These are phyloP conservation scores for Oreocharis arfaki DNA, from an alignment of 2,113 vertebrate species.

Conservation along the genomic window DNA sequence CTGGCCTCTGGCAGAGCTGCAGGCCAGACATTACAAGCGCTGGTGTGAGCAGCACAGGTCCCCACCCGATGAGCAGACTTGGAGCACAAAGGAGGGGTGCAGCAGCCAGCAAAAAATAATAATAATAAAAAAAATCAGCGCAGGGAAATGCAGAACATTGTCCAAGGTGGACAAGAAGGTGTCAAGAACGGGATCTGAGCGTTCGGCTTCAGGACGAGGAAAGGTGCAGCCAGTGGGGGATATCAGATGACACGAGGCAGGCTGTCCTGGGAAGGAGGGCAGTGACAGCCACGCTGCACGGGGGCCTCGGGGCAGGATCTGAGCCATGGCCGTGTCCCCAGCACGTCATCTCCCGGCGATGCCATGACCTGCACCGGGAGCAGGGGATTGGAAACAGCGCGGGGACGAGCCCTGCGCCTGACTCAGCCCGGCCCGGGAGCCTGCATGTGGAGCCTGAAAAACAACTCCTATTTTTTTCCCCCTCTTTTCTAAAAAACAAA, in stretches of 20 bases:
- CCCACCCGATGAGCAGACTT: slow-evolving; percentile 69
- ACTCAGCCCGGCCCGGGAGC: neutral
- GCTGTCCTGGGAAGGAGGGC: neutral
- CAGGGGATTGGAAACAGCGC: neutral
- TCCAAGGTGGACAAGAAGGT: neutral
- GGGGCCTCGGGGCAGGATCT: neutral
- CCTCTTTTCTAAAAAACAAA: neutral
- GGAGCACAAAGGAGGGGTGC: slow-evolving; percentile 31
- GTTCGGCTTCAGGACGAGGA: neutral
- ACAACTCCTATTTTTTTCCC: neutral
- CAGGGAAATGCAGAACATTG: neutral
- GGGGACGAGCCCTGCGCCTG: neutral
- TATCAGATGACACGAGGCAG: fast-evolving
- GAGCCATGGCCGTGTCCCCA: neutral
- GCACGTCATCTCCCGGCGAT: fast-evolving
- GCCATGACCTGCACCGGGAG: fast-evolving
- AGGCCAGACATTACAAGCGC: slow-evolving; percentile 77
- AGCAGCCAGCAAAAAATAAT: neutral
- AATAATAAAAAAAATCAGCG: neutral
- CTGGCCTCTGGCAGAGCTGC: slow-evolving; percentile 70
- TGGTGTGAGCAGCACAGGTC: slow-evolving; percentile 65
- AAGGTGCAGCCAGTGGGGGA: neutral
- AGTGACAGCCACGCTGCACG: fast-evolving
- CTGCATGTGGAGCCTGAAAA: slow-evolving; percentile 22
- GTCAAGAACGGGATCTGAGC: neutral